Conservation (phyloP, 1,140 invertebrate species). For the Hyles euphorbiae region DNA sequence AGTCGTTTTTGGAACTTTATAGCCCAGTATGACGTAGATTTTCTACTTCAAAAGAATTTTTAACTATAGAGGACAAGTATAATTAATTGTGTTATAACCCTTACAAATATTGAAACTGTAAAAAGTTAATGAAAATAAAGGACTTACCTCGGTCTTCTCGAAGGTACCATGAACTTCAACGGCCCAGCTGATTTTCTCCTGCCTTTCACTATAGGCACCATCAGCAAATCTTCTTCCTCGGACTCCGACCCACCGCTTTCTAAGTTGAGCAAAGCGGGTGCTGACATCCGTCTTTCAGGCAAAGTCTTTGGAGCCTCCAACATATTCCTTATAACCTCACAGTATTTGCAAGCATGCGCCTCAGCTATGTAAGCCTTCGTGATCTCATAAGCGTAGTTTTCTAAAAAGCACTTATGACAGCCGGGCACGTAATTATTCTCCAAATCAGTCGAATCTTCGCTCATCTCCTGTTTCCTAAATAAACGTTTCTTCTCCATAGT, state of each 20-base stretch:
- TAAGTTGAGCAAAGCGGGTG: conserved; percentile 55
- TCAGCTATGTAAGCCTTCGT: conserved; percentile 68
- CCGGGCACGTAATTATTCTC: conserved; percentile 57
- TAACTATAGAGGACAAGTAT: too few relatives aligned
- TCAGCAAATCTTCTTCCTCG: conserved; percentile 48
- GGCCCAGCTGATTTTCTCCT: conserved; percentile 68
- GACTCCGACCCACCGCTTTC: conserved; percentile 50
- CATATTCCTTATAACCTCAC: conserved; percentile 70
- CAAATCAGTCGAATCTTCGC: conserved; percentile 68
- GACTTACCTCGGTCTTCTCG: conserved; percentile 59
- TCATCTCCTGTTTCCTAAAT: conserved; percentile 54
- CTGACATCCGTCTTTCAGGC: conserved; percentile 55
- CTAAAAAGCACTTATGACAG: conserved; percentile 73
- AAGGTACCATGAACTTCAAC: conserved; percentile 57
- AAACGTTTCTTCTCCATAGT: conserved; percentile 54
- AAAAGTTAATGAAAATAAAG: conserved; percentile 6
- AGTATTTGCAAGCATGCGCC: conserved; percentile 66
- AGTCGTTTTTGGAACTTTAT: too few relatives aligned
- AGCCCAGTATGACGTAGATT: too few relatives aligned
- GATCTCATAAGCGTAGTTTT: conserved; percentile 69
- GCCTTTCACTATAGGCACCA: conserved; percentile 49
- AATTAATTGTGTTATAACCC: too few relatives aligned
- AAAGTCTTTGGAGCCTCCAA: conserved; percentile 55
- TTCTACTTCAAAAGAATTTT: too few relatives aligned
- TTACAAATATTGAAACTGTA: not conserved